Evolutionary conservation across 2,113 vertebrate genomes (phyloP), one percentile per base, ranked within the genome.

Genomic region (Macheiramphus alcinus): DNA sequence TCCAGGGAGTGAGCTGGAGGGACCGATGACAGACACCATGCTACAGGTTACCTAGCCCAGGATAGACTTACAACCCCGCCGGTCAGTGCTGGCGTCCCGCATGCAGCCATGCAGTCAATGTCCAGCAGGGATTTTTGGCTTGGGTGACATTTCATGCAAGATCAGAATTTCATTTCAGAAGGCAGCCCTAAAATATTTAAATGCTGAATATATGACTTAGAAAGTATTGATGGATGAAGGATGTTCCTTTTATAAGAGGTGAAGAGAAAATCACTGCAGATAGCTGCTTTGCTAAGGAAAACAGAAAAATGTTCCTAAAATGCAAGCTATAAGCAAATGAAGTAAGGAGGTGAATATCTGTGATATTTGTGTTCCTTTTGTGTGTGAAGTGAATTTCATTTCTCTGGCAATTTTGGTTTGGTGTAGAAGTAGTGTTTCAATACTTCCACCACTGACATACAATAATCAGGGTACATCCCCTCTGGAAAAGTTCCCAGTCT

Each of bases 51-150:
- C 13, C 29, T 43, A 45, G 75, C 11, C 56, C 32, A 72, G 58
- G 62, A 52, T 21, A 65, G 23, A 27, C 36, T 68, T 12, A 10
- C 16, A 72, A 9, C 45, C n/a, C 7, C 2, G 0, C 32, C 47
- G 52, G 23, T 38, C 72, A 88, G 52, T 11, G 48, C n/a, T 56
- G 53, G 59, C 45, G 65, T 47, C 32, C 27, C 8, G 11, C 22
- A 43, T 0, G 1, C 6, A 48, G 31, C 26, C 13, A 27, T 1
- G 2, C 16, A 34, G 6, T 31, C 27, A n/a, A 53, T 6, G 15
- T 40, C 73, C 7, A 5, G 31, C 40, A 25, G 11, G 27, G 50
- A 40, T 19, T 65, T 90, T 40, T 25, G 48, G 29, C 40, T 43
- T 52, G 34, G 48, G 21, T 66, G 81, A 17, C 40, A 53, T 58